A percentile compares a stretch with the other conserved stretches of the same genome.
Conservation (phyloP, 2,797 vertebrate species). For the Enteromius unitaeniatus region DNA sequence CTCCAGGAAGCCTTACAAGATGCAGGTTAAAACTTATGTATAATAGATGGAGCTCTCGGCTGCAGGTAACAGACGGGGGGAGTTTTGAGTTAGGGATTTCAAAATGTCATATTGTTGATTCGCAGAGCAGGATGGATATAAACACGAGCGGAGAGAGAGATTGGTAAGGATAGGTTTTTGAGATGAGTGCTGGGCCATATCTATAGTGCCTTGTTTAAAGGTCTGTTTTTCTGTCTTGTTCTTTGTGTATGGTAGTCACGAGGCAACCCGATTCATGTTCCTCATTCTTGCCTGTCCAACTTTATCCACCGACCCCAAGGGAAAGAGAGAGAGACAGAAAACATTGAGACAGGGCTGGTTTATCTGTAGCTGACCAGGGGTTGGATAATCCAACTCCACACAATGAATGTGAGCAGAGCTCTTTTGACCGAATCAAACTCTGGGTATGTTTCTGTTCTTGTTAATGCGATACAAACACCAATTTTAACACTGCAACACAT, state of each 20-base stretch:
- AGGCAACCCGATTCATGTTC: neutral
- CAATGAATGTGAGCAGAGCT: constrained; percentile 43
- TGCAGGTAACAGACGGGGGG: constrained; percentile 41
- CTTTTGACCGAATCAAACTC: constrained; percentile 48
- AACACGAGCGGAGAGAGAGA: constrained; percentile 13
- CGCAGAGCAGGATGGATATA: neutral
- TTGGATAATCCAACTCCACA: constrained; percentile 55
- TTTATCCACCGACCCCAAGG: constrained; percentile 23
- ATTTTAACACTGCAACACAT: constrained; percentile 25
- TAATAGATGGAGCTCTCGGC: constrained; percentile 53
- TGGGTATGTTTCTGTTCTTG: constrained; percentile 1
- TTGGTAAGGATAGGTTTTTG: neutral
- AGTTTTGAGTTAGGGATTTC: constrained; percentile 41
- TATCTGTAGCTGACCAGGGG: constrained; percentile 58
- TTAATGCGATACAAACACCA: constrained; percentile 15
- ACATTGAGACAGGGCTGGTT: constrained; percentile 44
- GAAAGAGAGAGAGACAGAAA: constrained; percentile 52
- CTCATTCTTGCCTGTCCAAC: neutral
- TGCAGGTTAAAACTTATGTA: constrained; percentile 44
- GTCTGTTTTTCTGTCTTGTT: neutral
- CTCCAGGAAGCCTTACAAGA: constrained; percentile 35
- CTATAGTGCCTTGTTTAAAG: constrained; percentile 8
- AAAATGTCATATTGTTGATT: constrained; percentile 45
- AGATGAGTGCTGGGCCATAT: neutral
- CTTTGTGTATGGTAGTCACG: constrained; percentile 28